Conservation (phyloP, 2,113 vertebrate genomes). For the Calcarius ornatus region DNA sequence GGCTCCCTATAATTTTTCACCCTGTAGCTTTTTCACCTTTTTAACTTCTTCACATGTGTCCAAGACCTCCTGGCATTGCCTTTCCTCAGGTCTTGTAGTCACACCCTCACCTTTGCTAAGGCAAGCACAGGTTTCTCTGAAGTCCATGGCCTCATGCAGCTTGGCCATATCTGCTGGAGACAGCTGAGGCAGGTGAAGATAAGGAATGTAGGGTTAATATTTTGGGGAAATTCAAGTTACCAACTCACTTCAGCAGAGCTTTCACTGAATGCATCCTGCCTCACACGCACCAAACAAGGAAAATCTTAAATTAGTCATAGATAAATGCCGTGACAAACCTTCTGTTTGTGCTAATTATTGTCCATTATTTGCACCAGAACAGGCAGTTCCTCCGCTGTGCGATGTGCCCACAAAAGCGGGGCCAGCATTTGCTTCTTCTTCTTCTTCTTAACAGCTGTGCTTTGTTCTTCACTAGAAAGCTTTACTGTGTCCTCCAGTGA, state of each 20-base stretch:
- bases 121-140: neutral
- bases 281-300: neutral
- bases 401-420: neutral
- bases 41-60: neutral
- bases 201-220: neutral
- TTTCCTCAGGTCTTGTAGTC: neutral
- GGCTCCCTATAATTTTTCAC: neutral
- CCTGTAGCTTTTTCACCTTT: neutral
- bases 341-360: neutral
- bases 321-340: neutral
- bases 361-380: neutral
- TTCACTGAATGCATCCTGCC: neutral
- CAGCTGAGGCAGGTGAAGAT: neutral
- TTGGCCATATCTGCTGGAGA: neutral
- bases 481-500: neutral
- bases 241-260: neutral
- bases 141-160: neutral
- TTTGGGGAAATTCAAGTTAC: neutral
- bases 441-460: conserved; percentile 7
- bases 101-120: neutral
- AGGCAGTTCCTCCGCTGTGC: neutral
- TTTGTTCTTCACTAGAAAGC: conserved; percentile 13
- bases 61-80: neutral
- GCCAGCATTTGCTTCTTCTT: neutral
- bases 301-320: neutral